phyloP scores from a whole-genome alignment of 2,797 vertebrate species.

The Lagorchestes hirsutus region DNA sequence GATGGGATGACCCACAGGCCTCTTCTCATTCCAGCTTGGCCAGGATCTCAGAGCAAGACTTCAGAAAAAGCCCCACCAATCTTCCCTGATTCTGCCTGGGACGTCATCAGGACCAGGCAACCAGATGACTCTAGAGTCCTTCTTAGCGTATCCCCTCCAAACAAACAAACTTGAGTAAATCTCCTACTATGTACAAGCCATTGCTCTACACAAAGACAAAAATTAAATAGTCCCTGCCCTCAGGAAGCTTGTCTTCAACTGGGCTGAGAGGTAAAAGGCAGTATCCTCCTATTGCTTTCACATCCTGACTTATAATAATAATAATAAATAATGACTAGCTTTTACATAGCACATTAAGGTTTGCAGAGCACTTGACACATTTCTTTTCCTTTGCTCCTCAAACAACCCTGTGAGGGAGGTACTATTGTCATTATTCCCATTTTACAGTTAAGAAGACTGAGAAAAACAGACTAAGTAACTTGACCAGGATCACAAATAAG shows the following conservation, averaged over 20 bases:
- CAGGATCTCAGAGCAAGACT: background rate
- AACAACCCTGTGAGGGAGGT: background rate
- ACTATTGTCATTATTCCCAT: background rate
- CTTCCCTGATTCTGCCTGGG: background rate
- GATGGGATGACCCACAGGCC: too few species aligned
- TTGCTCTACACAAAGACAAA: background rate
- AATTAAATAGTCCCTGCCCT: background rate
- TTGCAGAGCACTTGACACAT: background rate
- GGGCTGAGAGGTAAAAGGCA: background rate
- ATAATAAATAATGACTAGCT: background rate
- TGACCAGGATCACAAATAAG: background rate
- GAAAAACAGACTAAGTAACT: background rate
- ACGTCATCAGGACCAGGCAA: background rate
- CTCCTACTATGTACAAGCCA: background rate
- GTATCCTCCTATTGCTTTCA: too few species aligned
- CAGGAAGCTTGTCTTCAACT: background rate
- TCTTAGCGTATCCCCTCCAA: background rate
- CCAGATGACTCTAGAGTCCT: background rate
- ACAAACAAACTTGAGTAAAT: background rate
- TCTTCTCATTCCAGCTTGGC: background rate
- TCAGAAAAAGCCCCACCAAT: background rate
- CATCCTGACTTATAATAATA: background rate
- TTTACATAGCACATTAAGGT: background rate
- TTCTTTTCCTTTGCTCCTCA: background rate
- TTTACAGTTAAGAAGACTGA: background rate